Percentiles rank a stretch among this genome's conserved stretches.
These are phyloP conservation scores for Bergia puertoricense DNA, from an alignment of 92 coral and sea anemone species.

Conservation along the genomic window DNA sequence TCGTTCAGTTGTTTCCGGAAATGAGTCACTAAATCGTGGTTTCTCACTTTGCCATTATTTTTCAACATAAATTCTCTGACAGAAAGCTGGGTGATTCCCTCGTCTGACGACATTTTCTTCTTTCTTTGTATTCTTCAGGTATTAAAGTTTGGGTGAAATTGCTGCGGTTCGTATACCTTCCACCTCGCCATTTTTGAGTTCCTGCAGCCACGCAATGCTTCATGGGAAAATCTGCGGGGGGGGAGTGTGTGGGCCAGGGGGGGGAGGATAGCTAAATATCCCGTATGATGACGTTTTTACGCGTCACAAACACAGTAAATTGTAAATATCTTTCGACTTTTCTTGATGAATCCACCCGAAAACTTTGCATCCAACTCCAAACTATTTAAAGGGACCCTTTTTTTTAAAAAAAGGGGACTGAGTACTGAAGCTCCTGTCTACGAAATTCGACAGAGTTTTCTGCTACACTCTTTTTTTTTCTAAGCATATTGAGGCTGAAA, in stretches of 20 bases:
- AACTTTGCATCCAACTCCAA: no score
- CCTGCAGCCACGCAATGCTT: constrained; percentile 18
- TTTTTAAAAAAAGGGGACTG: no score
- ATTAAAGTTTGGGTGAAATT: not conserved
- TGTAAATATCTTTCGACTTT: no score
- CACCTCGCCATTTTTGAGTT: constrained; percentile 34
- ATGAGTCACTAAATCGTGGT: constrained; percentile 90
- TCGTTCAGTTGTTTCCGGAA: constrained; percentile 92
- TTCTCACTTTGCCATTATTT: constrained; percentile 87
- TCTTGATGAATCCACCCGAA: no score
- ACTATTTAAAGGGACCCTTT: no score
- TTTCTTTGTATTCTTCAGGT: not conserved
- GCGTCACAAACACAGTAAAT: no score
- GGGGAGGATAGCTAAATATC: no score
- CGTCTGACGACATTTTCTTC: constrained; percentile 71
- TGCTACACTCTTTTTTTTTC: no score
- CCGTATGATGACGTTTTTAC: no score
- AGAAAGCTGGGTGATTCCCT: constrained; percentile 69
- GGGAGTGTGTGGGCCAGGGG: not conserved
- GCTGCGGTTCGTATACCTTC: not conserved
- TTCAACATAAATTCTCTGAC: constrained; percentile 89
- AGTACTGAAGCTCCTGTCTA: no score
- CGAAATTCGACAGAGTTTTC: no score
- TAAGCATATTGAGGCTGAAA: no score
- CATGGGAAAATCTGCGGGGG: not conserved